Evolutionary conservation across 1,140 invertebrate species (phyloP), one percentile per base, ranked within the genome.

Genomic region (Heliconius congener): DNA sequence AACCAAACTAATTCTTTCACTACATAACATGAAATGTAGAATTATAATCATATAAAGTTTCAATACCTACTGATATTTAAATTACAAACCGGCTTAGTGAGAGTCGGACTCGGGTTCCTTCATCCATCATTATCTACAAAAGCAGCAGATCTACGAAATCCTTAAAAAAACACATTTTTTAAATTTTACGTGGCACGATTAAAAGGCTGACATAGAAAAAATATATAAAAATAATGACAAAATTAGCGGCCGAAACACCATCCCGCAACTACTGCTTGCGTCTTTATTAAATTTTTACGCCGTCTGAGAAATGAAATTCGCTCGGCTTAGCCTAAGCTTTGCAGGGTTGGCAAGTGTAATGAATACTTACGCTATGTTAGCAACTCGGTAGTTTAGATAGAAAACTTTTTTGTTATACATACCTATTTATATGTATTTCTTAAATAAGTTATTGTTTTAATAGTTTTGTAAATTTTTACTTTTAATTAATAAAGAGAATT

Each of bases 241-340:
- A 77, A 77, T 77, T 77, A 55, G 70, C 70, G 39, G 27, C 57
- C 70, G n/a, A 42, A 77, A 77, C 73, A 77, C 74, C 72, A 50
- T 55, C 37, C 75, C 66, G 27, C 60, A 39, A 52, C 76, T 76
- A 73, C 76, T 75, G 79, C 60, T 66, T 30, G 60, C 60, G 27
- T 81, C 76, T 81, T 85, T 84, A 85, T 84, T 84, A 84, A 85
- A 87, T 85, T 83, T 87, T 85, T 84, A 85, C 81, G 79, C 78
- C 74, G 76, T 57, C 79, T 55, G 66, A 74, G 80, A 77, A 81
- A 84, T 83, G 82, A 86, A 85, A 85, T 84, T 85, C 85, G 82
- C 81, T 85, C 81, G 80, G 85, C 84, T 86, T 85, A 86, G 81
- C 78, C 85, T 85, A 84, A 86, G 85, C 82, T 84, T 81, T 84